A percentile compares a stretch with the other conserved stretches of the same genome.
Evolutionary conservation across 2,113 vertebrate species (phyloP).

Genomic region (Psammodynastes pulverulentus): DNA sequence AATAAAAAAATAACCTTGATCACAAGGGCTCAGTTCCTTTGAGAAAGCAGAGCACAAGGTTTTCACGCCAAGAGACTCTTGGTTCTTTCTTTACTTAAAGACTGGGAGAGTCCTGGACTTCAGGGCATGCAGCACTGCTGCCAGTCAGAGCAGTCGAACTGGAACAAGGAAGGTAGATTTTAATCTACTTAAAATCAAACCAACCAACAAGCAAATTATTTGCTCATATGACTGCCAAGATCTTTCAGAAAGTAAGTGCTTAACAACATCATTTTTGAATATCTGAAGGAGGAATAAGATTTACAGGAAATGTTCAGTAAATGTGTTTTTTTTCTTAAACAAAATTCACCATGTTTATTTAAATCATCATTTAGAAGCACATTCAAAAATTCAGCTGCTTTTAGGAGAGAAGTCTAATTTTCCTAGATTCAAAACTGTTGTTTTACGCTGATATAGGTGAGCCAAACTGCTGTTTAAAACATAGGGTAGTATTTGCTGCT

Average conservation of each 20-base stretch:
- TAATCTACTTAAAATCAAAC: background rate
- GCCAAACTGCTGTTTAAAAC: conserved; percentile 26
- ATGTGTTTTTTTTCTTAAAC: background rate
- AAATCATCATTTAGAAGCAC: background rate
- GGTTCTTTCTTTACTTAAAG: background rate
- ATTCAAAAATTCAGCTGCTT: background rate
- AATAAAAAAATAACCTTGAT: background rate
- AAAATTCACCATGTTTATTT: background rate
- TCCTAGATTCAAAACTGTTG: background rate
- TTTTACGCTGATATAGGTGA: background rate
- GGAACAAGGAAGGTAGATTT: background rate
- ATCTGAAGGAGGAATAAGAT: background rate
- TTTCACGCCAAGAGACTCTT: background rate
- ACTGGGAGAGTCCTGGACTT: too few species aligned
- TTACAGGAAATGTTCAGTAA: background rate
- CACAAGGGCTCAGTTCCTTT: background rate
- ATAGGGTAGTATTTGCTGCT: conserved; percentile 9
- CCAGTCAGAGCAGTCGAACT: background rate
- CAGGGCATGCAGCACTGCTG: background rate
- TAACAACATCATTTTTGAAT: background rate
- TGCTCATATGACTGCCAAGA: background rate
- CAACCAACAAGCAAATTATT: background rate
- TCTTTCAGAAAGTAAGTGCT: background rate
- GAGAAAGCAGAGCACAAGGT: background rate
- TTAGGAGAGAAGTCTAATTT: background rate